These are phyloP conservation scores for Ciconia boyciana DNA, from an alignment of 2,113 vertebrate species.

Conservation along the genomic window DNA sequence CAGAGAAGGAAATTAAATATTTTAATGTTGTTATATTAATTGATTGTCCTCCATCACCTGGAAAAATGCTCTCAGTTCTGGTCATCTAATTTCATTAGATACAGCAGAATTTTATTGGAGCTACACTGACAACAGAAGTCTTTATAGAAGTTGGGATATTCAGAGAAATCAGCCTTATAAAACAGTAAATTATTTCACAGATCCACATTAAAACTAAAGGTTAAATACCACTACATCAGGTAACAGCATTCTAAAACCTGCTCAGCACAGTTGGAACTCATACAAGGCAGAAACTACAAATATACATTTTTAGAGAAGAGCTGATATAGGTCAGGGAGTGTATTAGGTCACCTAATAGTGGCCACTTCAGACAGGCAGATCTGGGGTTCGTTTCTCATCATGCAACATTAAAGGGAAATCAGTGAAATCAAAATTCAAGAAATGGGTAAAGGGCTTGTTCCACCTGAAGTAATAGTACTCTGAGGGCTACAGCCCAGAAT, in stretches of 20 bases:
- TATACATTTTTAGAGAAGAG: not conserved
- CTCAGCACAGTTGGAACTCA: not conserved
- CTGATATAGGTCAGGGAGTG: not conserved
- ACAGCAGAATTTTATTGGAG: not conserved
- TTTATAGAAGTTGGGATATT: not conserved
- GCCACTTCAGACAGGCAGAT: not conserved
- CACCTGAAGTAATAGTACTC: not conserved
- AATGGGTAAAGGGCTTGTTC: not conserved
- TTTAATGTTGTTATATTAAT: not conserved
- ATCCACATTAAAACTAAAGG: not conserved
- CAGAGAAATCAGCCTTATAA: not conserved
- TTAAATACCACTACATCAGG: not conserved
- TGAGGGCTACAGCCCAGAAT: not conserved
- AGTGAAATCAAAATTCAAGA: not conserved
- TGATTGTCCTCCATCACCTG: not conserved
- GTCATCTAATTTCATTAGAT: not conserved
- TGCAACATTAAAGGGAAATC: not conserved
- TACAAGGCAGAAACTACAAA: not conserved
- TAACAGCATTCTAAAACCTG: not conserved
- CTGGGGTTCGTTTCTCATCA: not conserved
- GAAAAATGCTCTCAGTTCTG: not conserved
- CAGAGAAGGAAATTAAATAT: conserved; percentile 19
- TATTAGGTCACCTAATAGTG: not conserved
- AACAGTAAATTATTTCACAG: not conserved
- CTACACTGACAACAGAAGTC: not conserved